phyloP scores from a whole-genome alignment of 2,888 invertebrate genomes.

The Agrotis puta region DNA sequence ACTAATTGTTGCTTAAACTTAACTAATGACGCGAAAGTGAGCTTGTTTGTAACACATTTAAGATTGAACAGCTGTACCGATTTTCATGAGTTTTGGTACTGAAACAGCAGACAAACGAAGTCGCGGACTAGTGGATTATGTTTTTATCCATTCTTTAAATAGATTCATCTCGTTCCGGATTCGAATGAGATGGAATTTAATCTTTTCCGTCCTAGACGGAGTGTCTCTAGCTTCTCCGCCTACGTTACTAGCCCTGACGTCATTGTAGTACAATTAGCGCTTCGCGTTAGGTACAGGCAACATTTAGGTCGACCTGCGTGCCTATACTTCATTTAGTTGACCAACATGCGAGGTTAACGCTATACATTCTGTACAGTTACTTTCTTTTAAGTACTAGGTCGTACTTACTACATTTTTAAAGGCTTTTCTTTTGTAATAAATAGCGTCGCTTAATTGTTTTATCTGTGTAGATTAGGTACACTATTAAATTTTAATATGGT shows the following conservation, averaged over 20 bases:
- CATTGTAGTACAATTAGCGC: conserved; percentile 41
- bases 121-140: no score
- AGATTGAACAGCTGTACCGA: no score
- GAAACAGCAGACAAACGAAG: no score
- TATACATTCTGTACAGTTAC: conserved; percentile 25
- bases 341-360: conserved; percentile 57
- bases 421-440: background rate
- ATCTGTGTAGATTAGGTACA: background rate
- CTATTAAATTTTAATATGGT: background rate
- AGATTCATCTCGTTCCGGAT: background rate
- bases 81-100: no score
- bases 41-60: no score
- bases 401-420: background rate
- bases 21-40: background rate
- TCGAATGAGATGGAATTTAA: conserved; percentile 23
- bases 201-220: conserved; percentile 28
- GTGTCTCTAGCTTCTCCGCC: conserved; percentile 30
- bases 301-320: conserved; percentile 58
- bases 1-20: background rate
- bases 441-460: background rate
- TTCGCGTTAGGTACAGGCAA: conserved; percentile 40
- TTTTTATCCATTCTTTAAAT: background rate
- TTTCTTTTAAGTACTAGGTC: conserved; percentile 5
- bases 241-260: conserved; percentile 49
- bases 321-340: conserved; percentile 49